These are phyloP conservation scores for Calliphora vomitoria DNA, from an alignment of 2,888 invertebrate genomes.

Conservation along the genomic window DNA sequence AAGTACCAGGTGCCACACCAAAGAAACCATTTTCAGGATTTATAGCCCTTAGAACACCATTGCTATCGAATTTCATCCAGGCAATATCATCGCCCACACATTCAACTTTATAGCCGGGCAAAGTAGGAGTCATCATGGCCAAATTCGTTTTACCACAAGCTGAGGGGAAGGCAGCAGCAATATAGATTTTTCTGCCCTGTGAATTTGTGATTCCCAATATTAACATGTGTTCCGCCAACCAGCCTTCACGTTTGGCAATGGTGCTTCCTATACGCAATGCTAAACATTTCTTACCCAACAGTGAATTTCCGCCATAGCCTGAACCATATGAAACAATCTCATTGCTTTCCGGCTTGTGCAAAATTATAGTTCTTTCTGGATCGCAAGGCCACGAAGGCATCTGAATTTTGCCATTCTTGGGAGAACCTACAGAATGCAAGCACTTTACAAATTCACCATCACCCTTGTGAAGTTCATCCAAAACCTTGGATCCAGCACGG, in stretches of 20 bases:
- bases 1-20: slow-evolving; percentile 98
- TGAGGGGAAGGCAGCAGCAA: slow-evolving; percentile 99
- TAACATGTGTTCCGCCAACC: slow-evolving; percentile 99
- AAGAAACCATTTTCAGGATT: slow-evolving; percentile 99
- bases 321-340: slow-evolving; percentile 89
- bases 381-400: slow-evolving; percentile 97
- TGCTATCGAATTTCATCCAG: slow-evolving; percentile 97
- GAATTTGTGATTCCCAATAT: slow-evolving; percentile 98
- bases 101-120: slow-evolving; percentile 96
- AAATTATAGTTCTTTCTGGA: slow-evolving; percentile 95
- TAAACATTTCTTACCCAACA: slow-evolving; percentile 99
- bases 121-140: slow-evolving; percentile 97
- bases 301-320: slow-evolving; percentile 98
- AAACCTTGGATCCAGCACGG: slow-evolving; percentile 89
- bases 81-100: slow-evolving; percentile 99
- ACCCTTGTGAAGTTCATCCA: slow-evolving; percentile 86
- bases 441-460: slow-evolving; percentile 91
- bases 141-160: slow-evolving; percentile 99
- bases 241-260: slow-evolving; percentile 96
- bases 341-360: slow-evolving; percentile 88
- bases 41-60: slow-evolving; percentile 96
- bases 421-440: slow-evolving; percentile 96
- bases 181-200: slow-evolving; percentile 94
- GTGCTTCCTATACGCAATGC: slow-evolving; percentile 98
- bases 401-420: slow-evolving; percentile 86